Percentiles rank a stretch among this genome's conserved stretches.
phyloP scores from a whole-genome alignment of 2,113 vertebrate genomes.

The Menidia beryllina region DNA sequence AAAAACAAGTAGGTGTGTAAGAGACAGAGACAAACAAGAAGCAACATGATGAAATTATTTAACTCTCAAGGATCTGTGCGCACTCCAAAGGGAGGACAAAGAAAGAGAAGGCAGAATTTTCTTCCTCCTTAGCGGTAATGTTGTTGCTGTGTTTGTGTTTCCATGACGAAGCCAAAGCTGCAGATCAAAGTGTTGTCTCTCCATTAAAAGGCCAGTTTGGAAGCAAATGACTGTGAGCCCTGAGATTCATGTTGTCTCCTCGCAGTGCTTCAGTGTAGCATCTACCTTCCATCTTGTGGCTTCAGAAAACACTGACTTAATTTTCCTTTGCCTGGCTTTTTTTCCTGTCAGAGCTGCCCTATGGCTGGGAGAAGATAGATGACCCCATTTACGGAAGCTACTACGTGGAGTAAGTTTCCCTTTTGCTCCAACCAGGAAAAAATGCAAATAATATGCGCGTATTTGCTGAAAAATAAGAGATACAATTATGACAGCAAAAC shows the following conservation, averaged over 20 bases:
- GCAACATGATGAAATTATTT: slow-evolving; percentile 25
- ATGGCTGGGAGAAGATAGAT: slow-evolving; percentile 99
- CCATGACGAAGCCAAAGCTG: slow-evolving; percentile 46
- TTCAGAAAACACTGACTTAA: slow-evolving; percentile 59
- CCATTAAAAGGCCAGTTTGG: slow-evolving; percentile 58
- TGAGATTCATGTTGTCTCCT: slow-evolving; percentile 60
- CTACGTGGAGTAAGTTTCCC: slow-evolving; percentile 97
- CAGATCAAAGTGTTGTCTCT: slow-evolving; percentile 65
- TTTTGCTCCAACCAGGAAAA: slow-evolving; percentile 43
- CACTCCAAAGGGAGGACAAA: slow-evolving; percentile 12
- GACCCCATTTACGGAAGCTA: slow-evolving; percentile 99
- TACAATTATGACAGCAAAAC: neutral
- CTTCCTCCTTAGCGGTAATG: slow-evolving; percentile 25
- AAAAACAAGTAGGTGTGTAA: slow-evolving; percentile 28
- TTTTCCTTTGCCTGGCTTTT: slow-evolving; percentile 67
- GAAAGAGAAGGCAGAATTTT: slow-evolving; percentile 26
- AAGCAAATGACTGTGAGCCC: slow-evolving; percentile 43
- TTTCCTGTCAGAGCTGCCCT: slow-evolving; percentile 92
- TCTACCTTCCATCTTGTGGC: slow-evolving; percentile 43
- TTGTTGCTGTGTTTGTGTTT: slow-evolving; percentile 59
- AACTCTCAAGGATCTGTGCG: slow-evolving; percentile 37
- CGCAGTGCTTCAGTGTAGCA: slow-evolving; percentile 54
- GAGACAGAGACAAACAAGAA: slow-evolving; percentile 30
- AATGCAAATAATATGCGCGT: slow-evolving; percentile 11
- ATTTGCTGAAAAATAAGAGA: neutral